Conservation (phyloP, 2,113 vertebrate genomes). For the Tylochromis polylepis region DNA sequence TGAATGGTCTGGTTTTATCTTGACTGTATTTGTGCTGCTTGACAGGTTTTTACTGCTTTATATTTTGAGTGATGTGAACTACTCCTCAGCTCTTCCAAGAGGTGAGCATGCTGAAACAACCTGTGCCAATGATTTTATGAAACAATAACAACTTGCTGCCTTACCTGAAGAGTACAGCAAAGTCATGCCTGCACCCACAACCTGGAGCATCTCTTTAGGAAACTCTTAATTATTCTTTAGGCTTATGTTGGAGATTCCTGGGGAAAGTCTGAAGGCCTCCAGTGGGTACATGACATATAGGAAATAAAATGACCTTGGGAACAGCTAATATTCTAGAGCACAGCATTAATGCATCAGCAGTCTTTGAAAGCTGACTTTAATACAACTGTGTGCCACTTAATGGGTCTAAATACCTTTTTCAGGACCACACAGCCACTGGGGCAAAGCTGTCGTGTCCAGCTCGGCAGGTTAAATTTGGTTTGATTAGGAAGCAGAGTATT, state of each 20-base stretch:
- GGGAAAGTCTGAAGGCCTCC: background rate
- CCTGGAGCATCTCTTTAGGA: background rate
- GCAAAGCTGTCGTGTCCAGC: background rate
- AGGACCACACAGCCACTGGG: background rate
- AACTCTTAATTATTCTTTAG: fast-evolving
- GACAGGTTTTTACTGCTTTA: background rate
- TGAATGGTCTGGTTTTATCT: background rate
- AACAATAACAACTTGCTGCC: background rate
- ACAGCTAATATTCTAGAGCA: background rate
- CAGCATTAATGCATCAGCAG: fast-evolving
- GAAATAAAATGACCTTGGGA: background rate
- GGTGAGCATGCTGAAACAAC: background rate
- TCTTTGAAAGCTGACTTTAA: background rate
- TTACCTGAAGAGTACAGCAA: background rate
- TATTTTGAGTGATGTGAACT: background rate
- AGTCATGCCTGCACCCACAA: background rate
- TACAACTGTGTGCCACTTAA: background rate
- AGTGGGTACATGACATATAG: background rate
- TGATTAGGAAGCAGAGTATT: background rate
- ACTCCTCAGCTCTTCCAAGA: background rate
- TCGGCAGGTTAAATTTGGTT: background rate
- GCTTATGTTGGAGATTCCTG: fast-evolving
- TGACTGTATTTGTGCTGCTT: background rate
- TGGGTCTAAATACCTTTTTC: background rate
- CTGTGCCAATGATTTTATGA: background rate